A percentile compares a stretch with the other conserved stretches of the same genome.
These are phyloP conservation scores for Hydractinia symbiolongicarpus DNA, from an alignment of 30 jellyfish, hydroid and myxozoan genomes.

Conservation along the genomic window DNA sequence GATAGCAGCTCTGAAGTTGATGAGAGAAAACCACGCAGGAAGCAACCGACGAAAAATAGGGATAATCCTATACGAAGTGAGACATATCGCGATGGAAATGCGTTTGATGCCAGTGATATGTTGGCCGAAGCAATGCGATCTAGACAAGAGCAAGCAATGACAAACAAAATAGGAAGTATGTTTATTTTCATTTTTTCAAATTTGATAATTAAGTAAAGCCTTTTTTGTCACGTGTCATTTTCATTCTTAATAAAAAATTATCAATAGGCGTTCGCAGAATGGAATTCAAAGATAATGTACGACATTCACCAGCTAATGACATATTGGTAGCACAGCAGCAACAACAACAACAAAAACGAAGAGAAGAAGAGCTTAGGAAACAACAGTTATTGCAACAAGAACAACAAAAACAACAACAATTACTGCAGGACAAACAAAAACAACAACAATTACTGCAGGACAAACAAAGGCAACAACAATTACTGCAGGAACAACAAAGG, in stretches of 20 bases:
- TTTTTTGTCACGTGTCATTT: no score
- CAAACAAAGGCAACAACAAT: not conserved
- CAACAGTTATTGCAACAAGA: not conserved
- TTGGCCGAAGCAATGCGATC: constrained; percentile 38
- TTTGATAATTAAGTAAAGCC: no score
- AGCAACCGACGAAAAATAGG: not conserved
- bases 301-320: no score
- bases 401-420: not conserved
- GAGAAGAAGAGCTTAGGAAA: not conserved
- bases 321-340: no score
- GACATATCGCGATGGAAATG: not conserved
- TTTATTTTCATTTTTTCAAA: not conserved
- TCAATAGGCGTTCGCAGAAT: no score
- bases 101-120: not conserved
- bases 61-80: not conserved
- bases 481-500: not conserved
- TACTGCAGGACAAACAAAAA: not conserved
- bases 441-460: not conserved
- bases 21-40: not conserved
- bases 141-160: constrained; percentile 29
- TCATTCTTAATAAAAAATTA: no score
- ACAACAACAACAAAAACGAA: no score
- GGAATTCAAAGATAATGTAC: no score
- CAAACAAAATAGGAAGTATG: constrained; percentile 19
- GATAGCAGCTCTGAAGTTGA: constrained; percentile 25